Evolutionary conservation across 2,888 invertebrate species (phyloP).

Genomic region (Unio delphinus): DNA sequence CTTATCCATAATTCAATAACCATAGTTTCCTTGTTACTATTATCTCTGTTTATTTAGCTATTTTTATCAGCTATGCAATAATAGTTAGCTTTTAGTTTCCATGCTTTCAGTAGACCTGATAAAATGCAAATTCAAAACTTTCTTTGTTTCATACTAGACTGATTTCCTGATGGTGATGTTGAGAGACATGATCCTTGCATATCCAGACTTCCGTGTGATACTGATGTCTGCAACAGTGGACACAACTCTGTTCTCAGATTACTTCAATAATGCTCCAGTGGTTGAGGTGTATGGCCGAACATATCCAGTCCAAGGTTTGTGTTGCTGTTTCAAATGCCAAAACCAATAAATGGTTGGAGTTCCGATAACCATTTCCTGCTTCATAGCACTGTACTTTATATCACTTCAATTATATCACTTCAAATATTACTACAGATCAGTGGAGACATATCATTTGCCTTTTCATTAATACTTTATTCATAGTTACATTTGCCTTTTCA

Average conservation of each 20-base stretch:
- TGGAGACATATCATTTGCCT: too few relatives aligned
- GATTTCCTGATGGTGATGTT: conserved; percentile 96
- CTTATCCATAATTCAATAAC: background rate
- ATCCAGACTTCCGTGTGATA: conserved; percentile 91
- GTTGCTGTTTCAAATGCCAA: background rate
- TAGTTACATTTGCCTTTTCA: too few relatives aligned
- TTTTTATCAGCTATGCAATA: too few relatives aligned
- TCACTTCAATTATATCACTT: too few relatives aligned
- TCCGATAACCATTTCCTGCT: too few relatives aligned
- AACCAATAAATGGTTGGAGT: too few relatives aligned
- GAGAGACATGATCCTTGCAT: conserved; percentile 93
- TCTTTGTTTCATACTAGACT: conserved; percentile 73
- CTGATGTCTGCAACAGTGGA: conserved; percentile 99
- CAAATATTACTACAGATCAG: too few relatives aligned
- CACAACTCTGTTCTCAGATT: conserved; percentile 89
- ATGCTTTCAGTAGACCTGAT: background rate
- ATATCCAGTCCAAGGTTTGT: conserved; percentile 82
- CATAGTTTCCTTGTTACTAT: background rate
- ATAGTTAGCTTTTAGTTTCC: background rate
- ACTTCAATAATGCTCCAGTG: conserved; percentile 92
- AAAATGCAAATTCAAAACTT: background rate
- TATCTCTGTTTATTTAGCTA: too few relatives aligned
- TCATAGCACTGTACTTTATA: too few relatives aligned
- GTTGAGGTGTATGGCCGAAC: conserved; percentile 92
- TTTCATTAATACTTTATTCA: too few relatives aligned